Evolutionary conservation across 37 sponge, comb jelly and placozoan species (phyloP), one percentile per base, ranked within the genome.

Genomic region (Dysidea cf. avara): DNA sequence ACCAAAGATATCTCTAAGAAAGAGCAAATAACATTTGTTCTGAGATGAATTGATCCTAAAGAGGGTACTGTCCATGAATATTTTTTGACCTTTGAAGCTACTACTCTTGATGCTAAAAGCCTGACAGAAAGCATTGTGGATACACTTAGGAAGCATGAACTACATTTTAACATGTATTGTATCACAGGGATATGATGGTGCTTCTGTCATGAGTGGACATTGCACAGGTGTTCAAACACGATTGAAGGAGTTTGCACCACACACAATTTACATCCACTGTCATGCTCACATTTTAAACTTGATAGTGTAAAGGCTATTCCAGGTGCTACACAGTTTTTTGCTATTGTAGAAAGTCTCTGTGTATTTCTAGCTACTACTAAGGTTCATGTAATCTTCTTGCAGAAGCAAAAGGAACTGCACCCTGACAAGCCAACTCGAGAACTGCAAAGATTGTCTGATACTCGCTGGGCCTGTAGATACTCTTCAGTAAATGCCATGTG

Each of bases 141-240:
- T 28, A 37, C 21, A 29, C 64, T 63, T 7, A 63, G 25, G 11
- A 3, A 63, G 7, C 4, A 29, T 63, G 36, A 37, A 3, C 36
- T 63, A 7, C 32, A 63, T 63, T 32, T n/a, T 32, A 36, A 3
- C 12, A 7, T 17, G 25, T 28, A 63, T 63, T 29, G 64, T 63
- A 17, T 63, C 64, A 63, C 51, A 39, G 38, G 69, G 69, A 16
- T 71, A 71, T 20, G 72, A 71, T 71, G 72, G 56, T 52, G 72
- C 72, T 34, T 51, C 72, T 21, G 48, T 68, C 21, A 39, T 68
- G 69, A 68, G 69, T 68, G 69, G 69, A 6, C 34, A 47, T 20
- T 39, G 30, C 48, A 21, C 22, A 40, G 69, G 48, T 40, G 69
- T 68, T 2, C 69, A 68, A 20, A 14, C 5, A 47, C 22, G 69